These are phyloP conservation scores for Barnardius zonarius DNA, from an alignment of 2,113 vertebrate species.

Conservation along the genomic window DNA sequence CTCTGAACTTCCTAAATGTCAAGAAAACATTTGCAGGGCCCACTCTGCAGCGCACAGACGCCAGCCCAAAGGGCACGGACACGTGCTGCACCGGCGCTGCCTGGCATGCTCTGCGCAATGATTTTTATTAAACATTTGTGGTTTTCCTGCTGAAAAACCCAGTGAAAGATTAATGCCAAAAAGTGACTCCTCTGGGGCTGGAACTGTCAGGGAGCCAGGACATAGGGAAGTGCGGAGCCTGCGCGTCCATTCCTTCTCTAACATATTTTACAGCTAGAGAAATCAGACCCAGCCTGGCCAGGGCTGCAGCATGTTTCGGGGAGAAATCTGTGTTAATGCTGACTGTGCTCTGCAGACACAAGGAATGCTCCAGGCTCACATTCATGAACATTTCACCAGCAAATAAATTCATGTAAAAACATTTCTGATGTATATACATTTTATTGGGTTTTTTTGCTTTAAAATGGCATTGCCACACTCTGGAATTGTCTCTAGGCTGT, in stretches of 20 bases:
- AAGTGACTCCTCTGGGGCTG: conserved; percentile 29
- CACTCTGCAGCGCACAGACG: background rate
- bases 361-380: background rate
- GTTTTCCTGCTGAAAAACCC: conserved; percentile 50
- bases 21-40: conserved; percentile 38
- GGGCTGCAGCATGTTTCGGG: background rate
- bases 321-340: background rate
- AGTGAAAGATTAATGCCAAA: conserved; percentile 26
- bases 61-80: background rate
- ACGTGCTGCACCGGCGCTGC: background rate
- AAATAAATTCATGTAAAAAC: background rate
- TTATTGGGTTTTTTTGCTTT: background rate
- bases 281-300: background rate
- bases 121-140: conserved; percentile 21
- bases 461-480: background rate
- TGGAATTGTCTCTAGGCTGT: background rate
- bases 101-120: background rate
- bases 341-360: background rate
- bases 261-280: background rate
- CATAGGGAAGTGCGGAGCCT: background rate
- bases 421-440: background rate
- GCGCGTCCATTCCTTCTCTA: background rate
- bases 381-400: background rate
- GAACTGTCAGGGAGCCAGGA: conserved; percentile 47
- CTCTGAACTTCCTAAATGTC: conserved; percentile 33